A percentile compares a stretch with the other conserved stretches of the same genome.
phyloP scores from a whole-genome alignment of 30 jellyfish, hydroid and myxozoan genomes.

The Cassiopea andromeda region DNA sequence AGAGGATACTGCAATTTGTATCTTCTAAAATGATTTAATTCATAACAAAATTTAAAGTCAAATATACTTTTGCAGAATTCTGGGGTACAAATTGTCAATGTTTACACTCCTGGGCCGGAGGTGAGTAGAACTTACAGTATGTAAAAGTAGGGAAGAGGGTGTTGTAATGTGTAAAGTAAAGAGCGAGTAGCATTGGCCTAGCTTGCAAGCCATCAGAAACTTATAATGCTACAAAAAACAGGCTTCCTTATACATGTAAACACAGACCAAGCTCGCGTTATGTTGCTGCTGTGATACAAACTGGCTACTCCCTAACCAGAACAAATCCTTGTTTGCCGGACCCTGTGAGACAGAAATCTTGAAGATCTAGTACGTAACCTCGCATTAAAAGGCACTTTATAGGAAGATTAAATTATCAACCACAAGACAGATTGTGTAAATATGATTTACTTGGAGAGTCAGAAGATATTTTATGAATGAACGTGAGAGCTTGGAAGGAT shows the following conservation, averaged over 20 bases:
- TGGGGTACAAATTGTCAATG: too few species aligned
- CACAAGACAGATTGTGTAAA: constrained; percentile 8
- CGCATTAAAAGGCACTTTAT: constrained; percentile 1
- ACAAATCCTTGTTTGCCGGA: constrained; percentile 6
- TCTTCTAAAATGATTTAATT: too few species aligned
- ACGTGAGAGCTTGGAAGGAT: neutral
- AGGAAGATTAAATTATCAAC: neutral
- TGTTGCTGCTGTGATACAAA: neutral
- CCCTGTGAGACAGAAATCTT: neutral
- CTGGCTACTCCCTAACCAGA: neutral
- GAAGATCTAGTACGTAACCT: neutral
- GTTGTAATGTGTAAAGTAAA: neutral
- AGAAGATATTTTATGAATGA: neutral
- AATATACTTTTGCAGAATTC: too few species aligned
- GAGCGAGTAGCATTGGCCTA: neutral
- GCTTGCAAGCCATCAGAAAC: neutral
- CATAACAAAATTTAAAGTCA: too few species aligned
- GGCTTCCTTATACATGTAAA: neutral
- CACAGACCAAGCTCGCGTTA: neutral
- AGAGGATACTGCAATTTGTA: too few species aligned
- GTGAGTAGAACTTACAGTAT: too few species aligned
- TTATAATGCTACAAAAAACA: neutral
- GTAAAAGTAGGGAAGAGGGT: too few species aligned
- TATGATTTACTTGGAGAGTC: neutral
- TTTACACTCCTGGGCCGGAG: too few species aligned